Evolutionary conservation across 2,888 invertebrate genomes (phyloP).

Genomic region (Xylocampa areola): DNA sequence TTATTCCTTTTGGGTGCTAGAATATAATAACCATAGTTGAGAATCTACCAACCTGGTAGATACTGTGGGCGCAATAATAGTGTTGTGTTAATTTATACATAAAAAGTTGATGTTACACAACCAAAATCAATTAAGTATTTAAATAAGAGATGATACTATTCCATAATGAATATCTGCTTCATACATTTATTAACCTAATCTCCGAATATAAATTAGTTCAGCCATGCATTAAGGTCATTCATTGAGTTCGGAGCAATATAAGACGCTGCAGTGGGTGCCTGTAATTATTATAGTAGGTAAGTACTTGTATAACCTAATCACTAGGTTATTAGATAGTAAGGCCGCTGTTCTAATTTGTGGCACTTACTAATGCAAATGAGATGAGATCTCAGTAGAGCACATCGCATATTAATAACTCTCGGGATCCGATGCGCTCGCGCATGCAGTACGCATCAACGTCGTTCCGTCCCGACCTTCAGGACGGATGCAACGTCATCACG

Average conservation of each 20-base stretch:
- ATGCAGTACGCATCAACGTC: slow-evolving; percentile 8
- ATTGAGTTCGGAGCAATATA: slow-evolving; percentile 21
- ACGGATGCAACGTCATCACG: slow-evolving; percentile 13
- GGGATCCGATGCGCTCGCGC: slow-evolving; percentile 60
- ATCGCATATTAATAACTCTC: slow-evolving; percentile 59
- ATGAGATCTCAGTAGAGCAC: slow-evolving; percentile 63
- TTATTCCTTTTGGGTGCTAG: no score
- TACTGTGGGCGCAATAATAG: no score
- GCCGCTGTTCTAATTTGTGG: slow-evolving; percentile 70
- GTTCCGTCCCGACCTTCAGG: slow-evolving; percentile 56
- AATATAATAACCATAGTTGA: no score
- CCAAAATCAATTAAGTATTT: slow-evolving; percentile 14
- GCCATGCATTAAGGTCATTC: slow-evolving; percentile 35
- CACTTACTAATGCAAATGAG: slow-evolving; percentile 73
- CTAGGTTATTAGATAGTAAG: slow-evolving; percentile 69
- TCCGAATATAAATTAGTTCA: slow-evolving; percentile 34
- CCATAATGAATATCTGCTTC: slow-evolving; percentile 1
- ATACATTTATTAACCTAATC: slow-evolving; percentile 17
- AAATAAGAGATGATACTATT: background rate
- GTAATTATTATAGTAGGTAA: slow-evolving; percentile 35
- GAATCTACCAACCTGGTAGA: no score
- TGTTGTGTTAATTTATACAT: no score
- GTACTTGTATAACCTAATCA: slow-evolving; percentile 35
- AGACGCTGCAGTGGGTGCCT: slow-evolving; percentile 25
- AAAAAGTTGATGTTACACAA: slow-evolving; percentile 3